Conservation (phyloP, 2,797 vertebrate species). For the Brachymystax lenok region DNA sequence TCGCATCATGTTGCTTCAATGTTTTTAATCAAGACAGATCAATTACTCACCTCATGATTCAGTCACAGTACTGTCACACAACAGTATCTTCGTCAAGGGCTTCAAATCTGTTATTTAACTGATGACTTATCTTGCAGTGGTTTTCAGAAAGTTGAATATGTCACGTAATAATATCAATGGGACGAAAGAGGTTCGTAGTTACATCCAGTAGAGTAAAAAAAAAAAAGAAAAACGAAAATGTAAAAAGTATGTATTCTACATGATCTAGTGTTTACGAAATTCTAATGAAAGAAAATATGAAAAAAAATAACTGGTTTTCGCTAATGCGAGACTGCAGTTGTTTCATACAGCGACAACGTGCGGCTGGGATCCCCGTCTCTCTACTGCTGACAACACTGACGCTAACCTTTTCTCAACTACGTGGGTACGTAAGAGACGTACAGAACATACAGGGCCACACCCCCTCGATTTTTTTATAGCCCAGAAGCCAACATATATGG, state of each 20-base stretch:
- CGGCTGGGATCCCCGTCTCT: conserved; percentile 59
- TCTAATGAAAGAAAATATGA: conserved; percentile 30
- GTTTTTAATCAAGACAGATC: conserved; percentile 14
- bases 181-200: conserved; percentile 40
- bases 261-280: conserved; percentile 49
- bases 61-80: background rate
- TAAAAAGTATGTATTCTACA: conserved; percentile 63
- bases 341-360: conserved; percentile 59
- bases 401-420: conserved; percentile 48
- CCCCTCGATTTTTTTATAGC: background rate
- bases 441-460: background rate
- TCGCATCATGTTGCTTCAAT: background rate
- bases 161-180: conserved; percentile 57
- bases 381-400: conserved; percentile 51
- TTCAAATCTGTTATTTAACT: conserved; percentile 14
- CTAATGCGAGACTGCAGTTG: conserved; percentile 26
- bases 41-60: conserved; percentile 12
- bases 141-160: conserved; percentile 58
- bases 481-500: background rate
- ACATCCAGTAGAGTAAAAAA: conserved; percentile 45
- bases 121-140: conserved; percentile 27
- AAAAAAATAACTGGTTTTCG: conserved; percentile 19
- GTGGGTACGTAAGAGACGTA: conserved; percentile 64
- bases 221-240: conserved; percentile 12
- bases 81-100: background rate